Percentiles rank a stretch among this genome's conserved stretches.
Evolutionary conservation across 2,113 vertebrate species (phyloP).

Genomic region (Manacus vitellinus): DNA sequence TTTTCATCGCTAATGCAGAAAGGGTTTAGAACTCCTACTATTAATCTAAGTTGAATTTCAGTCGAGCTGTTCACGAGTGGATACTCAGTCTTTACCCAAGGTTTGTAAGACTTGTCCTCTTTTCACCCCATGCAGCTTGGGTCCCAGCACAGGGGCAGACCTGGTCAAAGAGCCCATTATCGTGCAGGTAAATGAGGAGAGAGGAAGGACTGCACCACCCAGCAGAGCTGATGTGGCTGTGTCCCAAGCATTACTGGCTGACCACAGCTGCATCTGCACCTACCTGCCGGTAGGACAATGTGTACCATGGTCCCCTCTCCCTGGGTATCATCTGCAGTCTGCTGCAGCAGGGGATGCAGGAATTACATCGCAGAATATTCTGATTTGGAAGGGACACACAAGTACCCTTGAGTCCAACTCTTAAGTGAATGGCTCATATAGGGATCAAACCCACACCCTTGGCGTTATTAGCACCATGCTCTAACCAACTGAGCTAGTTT

Average conservation of each 20-base stretch:
- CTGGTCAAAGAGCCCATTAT: fast-evolving
- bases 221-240: not conserved
- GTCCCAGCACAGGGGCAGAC: not conserved
- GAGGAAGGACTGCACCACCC: not conserved
- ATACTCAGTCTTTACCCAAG: not conserved
- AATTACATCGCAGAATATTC: not conserved
- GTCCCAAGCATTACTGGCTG: not conserved
- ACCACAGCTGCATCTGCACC: not conserved
- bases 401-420: not conserved
- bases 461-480: not conserved
- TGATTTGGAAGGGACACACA: not conserved
- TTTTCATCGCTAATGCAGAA: not conserved
- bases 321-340: not conserved
- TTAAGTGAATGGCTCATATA: not conserved
- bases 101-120: not conserved
- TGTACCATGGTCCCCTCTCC: not conserved
- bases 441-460: not conserved
- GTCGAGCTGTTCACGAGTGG: fast-evolving
- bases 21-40: not conserved
- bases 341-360: fast-evolving
- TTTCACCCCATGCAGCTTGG: not conserved
- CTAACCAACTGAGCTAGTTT: not conserved
- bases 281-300: fast-evolving
- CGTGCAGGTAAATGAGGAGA: not conserved
- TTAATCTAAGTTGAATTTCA: not conserved